phyloP scores from a whole-genome alignment of 1,140 invertebrate species.

The Hyles euphorbiae region DNA sequence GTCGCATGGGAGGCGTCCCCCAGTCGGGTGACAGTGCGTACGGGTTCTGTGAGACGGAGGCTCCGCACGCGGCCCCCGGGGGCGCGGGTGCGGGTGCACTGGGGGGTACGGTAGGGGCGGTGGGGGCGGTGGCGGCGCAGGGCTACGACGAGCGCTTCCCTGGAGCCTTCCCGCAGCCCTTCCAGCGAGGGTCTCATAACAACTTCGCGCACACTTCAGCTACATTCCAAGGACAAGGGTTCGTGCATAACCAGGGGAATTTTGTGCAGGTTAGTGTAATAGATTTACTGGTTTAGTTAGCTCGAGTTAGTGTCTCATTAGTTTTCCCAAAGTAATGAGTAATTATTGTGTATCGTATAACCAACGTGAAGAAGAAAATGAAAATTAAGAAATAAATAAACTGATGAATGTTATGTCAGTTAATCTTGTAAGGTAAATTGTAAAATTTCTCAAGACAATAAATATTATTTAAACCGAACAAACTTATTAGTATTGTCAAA shows the following conservation, averaged over 20 bases:
- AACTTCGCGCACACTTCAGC: conserved; percentile 29
- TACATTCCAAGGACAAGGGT: conserved; percentile 23
- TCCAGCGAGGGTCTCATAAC: conserved; percentile 23
- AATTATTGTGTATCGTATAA: no score
- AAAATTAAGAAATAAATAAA: no score
- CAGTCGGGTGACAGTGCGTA: conserved; percentile 72
- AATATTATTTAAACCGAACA: no score
- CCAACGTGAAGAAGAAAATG: no score
- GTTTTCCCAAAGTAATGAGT: no score
- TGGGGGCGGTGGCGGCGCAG: conserved; percentile 6
- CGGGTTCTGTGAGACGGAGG: conserved; percentile 64
- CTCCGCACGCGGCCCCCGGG: conserved; percentile 22
- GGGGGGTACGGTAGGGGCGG: conserved; percentile 28
- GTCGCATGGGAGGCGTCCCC: conserved; percentile 57
- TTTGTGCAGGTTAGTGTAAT: conserved; percentile 13
- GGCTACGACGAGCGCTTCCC: conserved; percentile 42
- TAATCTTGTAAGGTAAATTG: no score
- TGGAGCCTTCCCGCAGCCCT: conserved; percentile 33
- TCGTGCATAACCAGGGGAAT: conserved; percentile 16
- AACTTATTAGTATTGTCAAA: no score
- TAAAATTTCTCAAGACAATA: no score
- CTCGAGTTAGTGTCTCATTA: background rate
- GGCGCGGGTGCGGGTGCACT: conserved; percentile 25
- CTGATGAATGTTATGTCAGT: no score
- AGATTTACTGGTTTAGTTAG: conserved; percentile 5